phyloP scores from a whole-genome alignment of 2,113 vertebrate species.

The Nerophis lumbriciformis region DNA sequence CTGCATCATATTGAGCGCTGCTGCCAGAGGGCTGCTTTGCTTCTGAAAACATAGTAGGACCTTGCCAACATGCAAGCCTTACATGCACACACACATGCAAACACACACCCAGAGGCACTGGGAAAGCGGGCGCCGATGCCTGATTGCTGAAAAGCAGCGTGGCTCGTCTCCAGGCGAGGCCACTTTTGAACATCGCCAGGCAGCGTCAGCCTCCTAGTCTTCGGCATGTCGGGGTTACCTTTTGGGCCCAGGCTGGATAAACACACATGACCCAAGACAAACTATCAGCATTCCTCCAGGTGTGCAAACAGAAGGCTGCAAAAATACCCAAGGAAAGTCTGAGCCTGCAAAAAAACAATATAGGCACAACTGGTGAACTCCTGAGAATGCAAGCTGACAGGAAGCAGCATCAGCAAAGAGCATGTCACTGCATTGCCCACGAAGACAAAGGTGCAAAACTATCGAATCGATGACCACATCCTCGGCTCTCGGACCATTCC shows the following conservation, averaged over 20 bases:
- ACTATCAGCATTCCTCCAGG: constrained; percentile 70
- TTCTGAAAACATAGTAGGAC: constrained; percentile 67
- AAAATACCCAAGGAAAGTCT: constrained; percentile 65
- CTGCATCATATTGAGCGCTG: constrained; percentile 60
- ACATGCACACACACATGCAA: constrained; percentile 7
- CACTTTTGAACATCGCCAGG: constrained; percentile 54
- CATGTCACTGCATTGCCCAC: too few species aligned
- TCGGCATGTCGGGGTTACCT: constrained; percentile 67
- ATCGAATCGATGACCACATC: too few species aligned
- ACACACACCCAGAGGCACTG: constrained; percentile 29
- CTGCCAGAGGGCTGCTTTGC: constrained; percentile 65
- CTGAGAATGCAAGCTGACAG: constrained; percentile 8
- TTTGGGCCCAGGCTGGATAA: constrained; percentile 65
- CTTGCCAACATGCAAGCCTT: constrained; percentile 55
- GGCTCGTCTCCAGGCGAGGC: constrained; percentile 59
- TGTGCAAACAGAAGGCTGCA: constrained; percentile 65
- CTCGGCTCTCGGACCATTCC: too few species aligned
- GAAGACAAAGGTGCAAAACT: too few species aligned
- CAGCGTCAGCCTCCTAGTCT: constrained; percentile 45
- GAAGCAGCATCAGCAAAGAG: too few species aligned
- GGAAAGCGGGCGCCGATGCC: constrained; percentile 46
- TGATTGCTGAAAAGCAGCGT: constrained; percentile 65
- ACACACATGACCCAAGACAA: constrained; percentile 72
- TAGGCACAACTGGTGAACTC: constrained; percentile 51
- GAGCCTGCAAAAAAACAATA: constrained; percentile 63